Evolutionary conservation across 2,888 invertebrate species (phyloP).

Genomic region (Agonopterix heracliana): DNA sequence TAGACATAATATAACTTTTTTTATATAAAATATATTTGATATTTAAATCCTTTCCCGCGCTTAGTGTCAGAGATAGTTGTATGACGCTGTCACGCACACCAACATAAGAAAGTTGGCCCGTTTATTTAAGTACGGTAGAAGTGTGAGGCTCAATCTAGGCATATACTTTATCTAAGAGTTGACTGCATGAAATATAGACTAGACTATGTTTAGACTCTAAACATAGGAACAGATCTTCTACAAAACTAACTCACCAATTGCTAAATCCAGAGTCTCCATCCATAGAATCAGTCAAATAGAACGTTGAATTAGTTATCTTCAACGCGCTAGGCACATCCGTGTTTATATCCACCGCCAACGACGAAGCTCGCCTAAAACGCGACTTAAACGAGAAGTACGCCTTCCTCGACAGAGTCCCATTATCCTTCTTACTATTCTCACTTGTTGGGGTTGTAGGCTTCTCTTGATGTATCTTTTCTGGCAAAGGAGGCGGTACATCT

Average conservation of each 20-base stretch:
- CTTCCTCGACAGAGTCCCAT: conserved; percentile 59
- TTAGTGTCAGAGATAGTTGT: not conserved
- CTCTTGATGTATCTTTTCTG: conserved; percentile 49
- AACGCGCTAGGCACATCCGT: conserved; percentile 70
- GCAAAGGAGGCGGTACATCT: conserved; percentile 51
- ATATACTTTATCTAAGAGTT: too few species aligned
- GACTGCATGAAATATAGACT: not conserved
- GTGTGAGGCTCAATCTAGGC: too few species aligned
- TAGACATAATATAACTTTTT: not conserved
- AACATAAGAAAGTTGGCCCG: too few species aligned
- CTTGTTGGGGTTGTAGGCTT: conserved; percentile 55
- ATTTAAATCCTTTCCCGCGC: not conserved
- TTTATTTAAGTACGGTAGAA: too few species aligned
- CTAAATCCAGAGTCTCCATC: conserved; percentile 80
- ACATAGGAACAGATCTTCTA: too few species aligned
- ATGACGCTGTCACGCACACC: too few species aligned
- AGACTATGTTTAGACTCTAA: too few species aligned
- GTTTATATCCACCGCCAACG: conserved; percentile 72
- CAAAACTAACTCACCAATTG: conserved; percentile 52
- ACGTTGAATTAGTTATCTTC: conserved; percentile 80
- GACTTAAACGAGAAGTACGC: conserved; percentile 78
- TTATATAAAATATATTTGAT: not conserved
- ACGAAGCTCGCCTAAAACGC: conserved; percentile 77
- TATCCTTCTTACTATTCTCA: conserved; percentile 53
- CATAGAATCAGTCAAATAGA: conserved; percentile 82